These are phyloP conservation scores for Whitmania pigra DNA, from an alignment of 1,140 invertebrate genomes.

Conservation along the genomic window DNA sequence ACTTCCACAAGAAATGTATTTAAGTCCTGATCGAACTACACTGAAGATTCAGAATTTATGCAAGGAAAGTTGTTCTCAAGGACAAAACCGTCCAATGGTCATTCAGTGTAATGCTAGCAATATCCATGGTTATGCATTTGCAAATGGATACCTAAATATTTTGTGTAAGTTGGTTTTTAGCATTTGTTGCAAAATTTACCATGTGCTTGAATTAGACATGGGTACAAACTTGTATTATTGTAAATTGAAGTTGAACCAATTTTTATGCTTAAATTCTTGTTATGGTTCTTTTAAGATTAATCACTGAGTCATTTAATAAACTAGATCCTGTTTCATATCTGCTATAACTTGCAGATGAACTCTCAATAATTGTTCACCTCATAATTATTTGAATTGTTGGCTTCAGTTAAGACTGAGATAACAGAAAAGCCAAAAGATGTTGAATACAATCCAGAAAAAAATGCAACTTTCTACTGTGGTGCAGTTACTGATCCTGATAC, in stretches of 20 bases:
- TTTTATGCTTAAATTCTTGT: too few relatives aligned
- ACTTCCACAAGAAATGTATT: neutral
- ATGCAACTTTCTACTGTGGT: neutral
- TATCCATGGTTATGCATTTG: slow-evolving; percentile 90
- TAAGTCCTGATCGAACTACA: neutral
- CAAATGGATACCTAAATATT: slow-evolving; percentile 94
- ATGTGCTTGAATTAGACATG: too few relatives aligned
- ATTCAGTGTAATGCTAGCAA: slow-evolving; percentile 98
- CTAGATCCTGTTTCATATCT: too few relatives aligned
- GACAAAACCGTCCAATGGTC: slow-evolving; percentile 46
- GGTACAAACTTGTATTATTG: too few relatives aligned
- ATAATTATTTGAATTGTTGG: neutral
- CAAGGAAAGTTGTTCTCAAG: neutral
- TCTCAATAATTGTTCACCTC: neutral
- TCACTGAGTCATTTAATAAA: too few relatives aligned
- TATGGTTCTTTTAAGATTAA: too few relatives aligned
- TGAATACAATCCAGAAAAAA: neutral
- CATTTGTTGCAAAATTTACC: too few relatives aligned
- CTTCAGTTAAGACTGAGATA: slow-evolving; percentile 3
- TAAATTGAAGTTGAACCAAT: too few relatives aligned
- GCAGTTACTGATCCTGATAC: neutral
- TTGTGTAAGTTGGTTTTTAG: slow-evolving; percentile 48
- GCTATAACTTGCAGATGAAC: too few relatives aligned
- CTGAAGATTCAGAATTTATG: slow-evolving; percentile 1
- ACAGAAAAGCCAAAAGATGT: slow-evolving; percentile 5